Conservation (phyloP, 2,888 invertebrate genomes). For the Amiota minor region DNA sequence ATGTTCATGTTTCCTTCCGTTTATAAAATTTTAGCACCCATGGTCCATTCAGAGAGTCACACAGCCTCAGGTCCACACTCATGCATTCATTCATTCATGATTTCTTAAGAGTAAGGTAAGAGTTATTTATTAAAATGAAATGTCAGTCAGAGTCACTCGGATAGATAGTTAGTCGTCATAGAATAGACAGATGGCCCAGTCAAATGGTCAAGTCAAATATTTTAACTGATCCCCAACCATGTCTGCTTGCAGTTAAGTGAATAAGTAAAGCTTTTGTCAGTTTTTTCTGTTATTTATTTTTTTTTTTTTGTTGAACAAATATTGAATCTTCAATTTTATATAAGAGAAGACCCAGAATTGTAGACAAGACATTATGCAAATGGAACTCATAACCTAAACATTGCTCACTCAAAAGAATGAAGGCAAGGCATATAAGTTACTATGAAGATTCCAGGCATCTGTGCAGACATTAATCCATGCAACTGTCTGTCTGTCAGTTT, state of each 20-base stretch:
- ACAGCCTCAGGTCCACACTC: too few species aligned
- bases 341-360: not conserved
- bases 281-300: too few species aligned
- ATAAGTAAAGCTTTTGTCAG: not conserved
- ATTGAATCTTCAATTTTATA: constrained; percentile 22
- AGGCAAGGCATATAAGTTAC: too few species aligned
- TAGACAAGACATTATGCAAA: constrained; percentile 8
- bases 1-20: not conserved
- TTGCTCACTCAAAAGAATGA: too few species aligned
- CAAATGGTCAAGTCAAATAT: not conserved
- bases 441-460: too few species aligned
- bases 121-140: constrained; percentile 1
- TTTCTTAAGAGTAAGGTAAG: constrained; percentile 1
- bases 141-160: too few species aligned
- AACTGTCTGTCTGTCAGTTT: too few species aligned
- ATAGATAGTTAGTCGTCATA: not conserved
- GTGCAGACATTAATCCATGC: too few species aligned
- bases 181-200: not conserved
- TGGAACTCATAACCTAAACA: not conserved
- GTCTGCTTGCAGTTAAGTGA: not conserved
- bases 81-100: not conserved
- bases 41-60: too few species aligned
- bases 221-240: not conserved
- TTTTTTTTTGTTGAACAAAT: not conserved
- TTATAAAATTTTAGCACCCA: not conserved